A percentile compares a stretch with the other conserved stretches of the same genome.
phyloP scores from a whole-genome alignment of 2,113 vertebrate genomes.

The Gadus chalcogrammus region DNA sequence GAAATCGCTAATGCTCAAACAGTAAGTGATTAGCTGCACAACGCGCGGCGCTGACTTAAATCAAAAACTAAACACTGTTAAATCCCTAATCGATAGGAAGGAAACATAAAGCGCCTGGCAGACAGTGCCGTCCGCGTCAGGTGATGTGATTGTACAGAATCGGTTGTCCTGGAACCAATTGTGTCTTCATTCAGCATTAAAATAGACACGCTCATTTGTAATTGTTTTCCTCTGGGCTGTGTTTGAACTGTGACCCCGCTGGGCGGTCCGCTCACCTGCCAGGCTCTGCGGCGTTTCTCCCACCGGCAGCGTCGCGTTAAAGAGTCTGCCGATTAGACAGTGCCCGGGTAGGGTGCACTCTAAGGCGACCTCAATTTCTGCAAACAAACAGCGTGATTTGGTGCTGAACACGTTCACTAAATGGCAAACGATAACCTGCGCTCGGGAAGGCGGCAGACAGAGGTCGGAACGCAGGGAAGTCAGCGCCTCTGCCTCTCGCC shows the following conservation, averaged over 20 bases:
- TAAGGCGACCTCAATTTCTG: slow-evolving; percentile 51
- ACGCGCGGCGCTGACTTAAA: slow-evolving; percentile 26
- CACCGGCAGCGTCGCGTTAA: slow-evolving; percentile 33
- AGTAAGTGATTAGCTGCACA: slow-evolving; percentile 46
- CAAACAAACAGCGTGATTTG: slow-evolving; percentile 49
- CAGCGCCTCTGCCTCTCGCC: slow-evolving; percentile 5
- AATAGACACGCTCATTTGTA: neutral
- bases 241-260: slow-evolving; percentile 27
- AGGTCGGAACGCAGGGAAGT: slow-evolving; percentile 19
- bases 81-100: slow-evolving; percentile 35
- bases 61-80: slow-evolving; percentile 36
- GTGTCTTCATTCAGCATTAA: neutral
- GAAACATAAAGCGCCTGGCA: slow-evolving; percentile 1
- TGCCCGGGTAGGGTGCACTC: slow-evolving; percentile 9
- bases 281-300: slow-evolving; percentile 19
- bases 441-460: slow-evolving; percentile 33
- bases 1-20: slow-evolving; percentile 32
- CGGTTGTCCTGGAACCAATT: neutral
- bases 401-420: slow-evolving; percentile 46
- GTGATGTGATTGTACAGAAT: slow-evolving; percentile 2
- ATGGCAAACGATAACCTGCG: slow-evolving; percentile 44
- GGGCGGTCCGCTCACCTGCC: slow-evolving; percentile 20
- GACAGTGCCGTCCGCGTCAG: neutral
- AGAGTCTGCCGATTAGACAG: neutral
- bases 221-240: slow-evolving; percentile 30